Conservation (phyloP, 2,888 invertebrate genomes). For the Neoscelio sp. region DNA sequence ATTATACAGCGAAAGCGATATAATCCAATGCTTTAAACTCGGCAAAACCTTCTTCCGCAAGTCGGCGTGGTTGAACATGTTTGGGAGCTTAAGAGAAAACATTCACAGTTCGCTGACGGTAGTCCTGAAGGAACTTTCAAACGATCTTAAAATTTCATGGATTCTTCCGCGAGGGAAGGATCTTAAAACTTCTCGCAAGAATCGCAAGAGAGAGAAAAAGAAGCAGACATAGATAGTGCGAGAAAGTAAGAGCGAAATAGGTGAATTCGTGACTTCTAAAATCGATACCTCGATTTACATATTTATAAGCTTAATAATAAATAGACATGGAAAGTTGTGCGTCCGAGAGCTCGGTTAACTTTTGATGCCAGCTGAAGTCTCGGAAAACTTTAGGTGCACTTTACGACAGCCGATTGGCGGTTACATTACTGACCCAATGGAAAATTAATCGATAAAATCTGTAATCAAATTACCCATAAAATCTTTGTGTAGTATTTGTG, state of each 20-base stretch:
- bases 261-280: constrained; percentile 37
- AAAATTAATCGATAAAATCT: constrained; percentile 46
- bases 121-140: constrained; percentile 64
- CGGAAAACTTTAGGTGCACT: constrained; percentile 30
- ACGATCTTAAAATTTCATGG: constrained; percentile 71
- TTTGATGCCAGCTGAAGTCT: constrained; percentile 41
- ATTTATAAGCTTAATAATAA: constrained; percentile 74
- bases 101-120: constrained; percentile 61
- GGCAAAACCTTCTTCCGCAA: constrained; percentile 18
- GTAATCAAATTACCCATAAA: constrained; percentile 36
- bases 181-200: constrained; percentile 60
- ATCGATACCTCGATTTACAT: constrained; percentile 72
- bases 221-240: background rate
- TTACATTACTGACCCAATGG: constrained; percentile 60
- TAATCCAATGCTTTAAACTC: constrained; percentile 39
- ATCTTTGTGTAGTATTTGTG: too few species aligned
- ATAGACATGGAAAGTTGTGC: constrained; percentile 64
- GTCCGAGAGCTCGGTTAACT: constrained; percentile 47
- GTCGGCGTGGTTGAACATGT: constrained; percentile 26
- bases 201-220: constrained; percentile 17
- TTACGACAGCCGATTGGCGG: constrained; percentile 25
- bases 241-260: constrained; percentile 3
- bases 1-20: constrained; percentile 22
- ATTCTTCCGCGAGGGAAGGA: constrained; percentile 64
- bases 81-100: constrained; percentile 60